These are phyloP conservation scores for Cryptomyrus ogoouensis DNA, from an alignment of 2,113 vertebrate genomes.

Conservation along the genomic window DNA sequence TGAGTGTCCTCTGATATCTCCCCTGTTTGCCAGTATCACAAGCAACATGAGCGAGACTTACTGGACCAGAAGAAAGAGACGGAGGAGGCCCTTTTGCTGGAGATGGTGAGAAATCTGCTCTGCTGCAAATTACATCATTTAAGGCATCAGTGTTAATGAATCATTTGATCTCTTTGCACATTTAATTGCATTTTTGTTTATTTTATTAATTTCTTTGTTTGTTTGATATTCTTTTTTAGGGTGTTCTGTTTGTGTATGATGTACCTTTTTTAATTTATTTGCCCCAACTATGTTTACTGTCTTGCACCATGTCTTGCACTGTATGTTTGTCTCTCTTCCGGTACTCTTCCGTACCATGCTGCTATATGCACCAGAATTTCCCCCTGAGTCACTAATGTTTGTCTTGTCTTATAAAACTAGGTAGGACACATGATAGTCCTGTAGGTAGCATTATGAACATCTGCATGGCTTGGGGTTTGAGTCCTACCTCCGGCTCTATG, in stretches of 20 bases:
- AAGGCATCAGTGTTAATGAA: background rate
- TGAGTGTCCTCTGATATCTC: background rate
- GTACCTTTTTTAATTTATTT: background rate
- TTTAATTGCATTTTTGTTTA: background rate
- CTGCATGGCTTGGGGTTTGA: background rate
- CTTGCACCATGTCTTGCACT: background rate
- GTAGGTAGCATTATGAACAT: background rate
- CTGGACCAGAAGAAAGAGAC: conserved; percentile 87
- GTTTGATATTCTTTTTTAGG: background rate
- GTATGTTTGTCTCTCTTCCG: background rate
- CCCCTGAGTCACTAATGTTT: background rate
- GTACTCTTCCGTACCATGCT: background rate
- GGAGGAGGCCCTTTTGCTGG: conserved; percentile 78
- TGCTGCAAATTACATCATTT: background rate
- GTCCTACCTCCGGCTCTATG: background rate
- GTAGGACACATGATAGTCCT: background rate
- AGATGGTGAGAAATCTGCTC: conserved; percentile 68
- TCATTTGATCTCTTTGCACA: background rate
- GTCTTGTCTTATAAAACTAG: background rate
- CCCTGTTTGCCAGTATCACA: conserved; percentile 67
- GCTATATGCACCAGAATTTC: background rate
- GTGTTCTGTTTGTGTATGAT: background rate
- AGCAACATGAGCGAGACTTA: conserved; percentile 75
- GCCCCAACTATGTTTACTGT: background rate
- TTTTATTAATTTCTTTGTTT: background rate